phyloP scores from a whole-genome alignment of 1,140 invertebrate species.

The Zaprionus gabonicus region DNA sequence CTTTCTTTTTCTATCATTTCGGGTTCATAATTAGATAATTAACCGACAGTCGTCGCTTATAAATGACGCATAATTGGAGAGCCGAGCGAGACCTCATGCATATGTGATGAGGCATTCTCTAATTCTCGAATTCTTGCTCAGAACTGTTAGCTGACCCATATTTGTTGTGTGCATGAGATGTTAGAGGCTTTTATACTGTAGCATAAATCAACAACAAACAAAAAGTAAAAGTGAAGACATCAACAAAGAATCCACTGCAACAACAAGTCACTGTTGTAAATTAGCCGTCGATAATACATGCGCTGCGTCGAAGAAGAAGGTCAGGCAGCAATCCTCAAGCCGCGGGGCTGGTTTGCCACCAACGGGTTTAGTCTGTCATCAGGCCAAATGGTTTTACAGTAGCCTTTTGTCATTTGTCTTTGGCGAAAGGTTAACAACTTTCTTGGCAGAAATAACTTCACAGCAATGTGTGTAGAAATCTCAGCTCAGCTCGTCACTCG shows the following conservation, averaged over 20 bases:
- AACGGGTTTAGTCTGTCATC: slow-evolving; percentile 26
- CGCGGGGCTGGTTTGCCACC: not conserved
- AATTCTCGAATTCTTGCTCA: slow-evolving; percentile 42
- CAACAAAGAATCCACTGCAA: slow-evolving; percentile 36
- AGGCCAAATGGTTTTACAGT: slow-evolving; percentile 37
- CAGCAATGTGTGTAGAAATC: slow-evolving; percentile 34
- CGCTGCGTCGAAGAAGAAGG: slow-evolving; percentile 26
- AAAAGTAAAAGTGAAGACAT: slow-evolving; percentile 54
- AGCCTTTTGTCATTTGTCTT: slow-evolving; percentile 56
- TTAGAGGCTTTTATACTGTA: slow-evolving; percentile 16
- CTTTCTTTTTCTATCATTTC: slow-evolving; percentile 39
- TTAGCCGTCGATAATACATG: slow-evolving; percentile 35
- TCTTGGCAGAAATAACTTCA: slow-evolving; percentile 31
- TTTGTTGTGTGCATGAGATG: not conserved
- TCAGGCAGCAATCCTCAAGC: slow-evolving; percentile 15
- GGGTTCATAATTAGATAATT: slow-evolving; percentile 46
- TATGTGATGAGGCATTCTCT: slow-evolving; percentile 45
- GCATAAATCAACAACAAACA: slow-evolving; percentile 24
- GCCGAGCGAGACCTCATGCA: slow-evolving; percentile 37
- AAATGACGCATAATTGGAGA: slow-evolving; percentile 41
- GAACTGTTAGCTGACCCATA: slow-evolving; percentile 56
- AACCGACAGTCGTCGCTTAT: slow-evolving; percentile 9
- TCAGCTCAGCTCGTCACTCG: slow-evolving; percentile 8
- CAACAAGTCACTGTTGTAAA: not conserved
- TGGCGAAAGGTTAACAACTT: slow-evolving; percentile 49